Evolutionary conservation across 2,113 vertebrate genomes (phyloP).

Genomic region (Dasyurus viverrinus): DNA sequence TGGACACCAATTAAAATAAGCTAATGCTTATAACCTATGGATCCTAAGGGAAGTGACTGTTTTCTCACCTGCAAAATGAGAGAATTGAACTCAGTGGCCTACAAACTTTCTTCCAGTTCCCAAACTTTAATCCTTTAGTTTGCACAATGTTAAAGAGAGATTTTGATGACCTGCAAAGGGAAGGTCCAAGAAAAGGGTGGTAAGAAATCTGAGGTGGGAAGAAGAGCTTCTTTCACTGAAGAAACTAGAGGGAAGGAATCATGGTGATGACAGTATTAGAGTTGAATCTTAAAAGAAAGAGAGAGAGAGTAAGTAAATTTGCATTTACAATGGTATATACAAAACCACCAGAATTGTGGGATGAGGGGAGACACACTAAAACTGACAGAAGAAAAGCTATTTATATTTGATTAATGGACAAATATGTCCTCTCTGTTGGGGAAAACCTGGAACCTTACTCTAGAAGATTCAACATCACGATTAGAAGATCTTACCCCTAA

Average conservation of each 20-base stretch:
- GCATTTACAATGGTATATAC: not conserved
- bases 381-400: not conserved
- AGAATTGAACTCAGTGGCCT: not conserved
- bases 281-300: not conserved
- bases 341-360: not conserved
- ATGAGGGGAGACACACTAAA: not conserved
- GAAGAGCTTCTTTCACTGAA: not conserved
- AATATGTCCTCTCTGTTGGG: not conserved
- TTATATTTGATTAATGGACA: not conserved
- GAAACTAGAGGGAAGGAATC: not conserved
- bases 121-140: not conserved
- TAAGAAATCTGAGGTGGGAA: not conserved
- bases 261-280: too few species aligned
- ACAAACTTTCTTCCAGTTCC: not conserved
- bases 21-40: not conserved
- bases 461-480: not conserved
- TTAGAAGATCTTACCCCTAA: not conserved
- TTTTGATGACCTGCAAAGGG: not conserved
- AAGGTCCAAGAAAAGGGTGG: not conserved
- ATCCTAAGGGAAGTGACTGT: not conserved
- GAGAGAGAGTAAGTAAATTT: not conserved
- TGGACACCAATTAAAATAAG: not conserved
- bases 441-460: not conserved
- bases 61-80: not conserved
- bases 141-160: not conserved